Conservation (phyloP, 2,113 vertebrate species). For the Murina feae region DNA sequence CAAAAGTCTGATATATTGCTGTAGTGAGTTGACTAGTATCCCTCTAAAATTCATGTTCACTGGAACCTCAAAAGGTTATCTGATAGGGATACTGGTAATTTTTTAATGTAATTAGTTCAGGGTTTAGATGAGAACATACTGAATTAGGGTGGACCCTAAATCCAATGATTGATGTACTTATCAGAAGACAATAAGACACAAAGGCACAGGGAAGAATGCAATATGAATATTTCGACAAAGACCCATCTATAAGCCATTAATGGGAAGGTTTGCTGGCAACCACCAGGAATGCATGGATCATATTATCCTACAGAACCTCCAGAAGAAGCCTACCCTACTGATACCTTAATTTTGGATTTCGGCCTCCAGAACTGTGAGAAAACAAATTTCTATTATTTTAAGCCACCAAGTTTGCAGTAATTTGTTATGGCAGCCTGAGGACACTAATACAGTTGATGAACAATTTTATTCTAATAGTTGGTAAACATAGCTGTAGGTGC, state of each 20-base stretch:
- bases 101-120: not conserved
- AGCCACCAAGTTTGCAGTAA: not conserved
- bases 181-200: not conserved
- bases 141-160: not conserved
- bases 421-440: not conserved
- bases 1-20: not conserved
- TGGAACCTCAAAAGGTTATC: not conserved
- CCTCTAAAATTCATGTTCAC: not conserved
- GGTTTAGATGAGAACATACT: not conserved
- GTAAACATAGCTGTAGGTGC: not conserved
- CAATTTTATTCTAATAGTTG: constrained; percentile 15
- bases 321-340: not conserved
- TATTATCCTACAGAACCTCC: not conserved
- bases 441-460: not conserved
- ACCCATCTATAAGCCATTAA: not conserved
- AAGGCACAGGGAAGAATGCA: not conserved
- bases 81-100: not conserved
- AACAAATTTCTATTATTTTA: constrained; percentile 1
- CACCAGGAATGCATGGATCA: not conserved
- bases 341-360: not conserved
- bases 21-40: not conserved
- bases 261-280: not conserved
- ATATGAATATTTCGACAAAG: not conserved
- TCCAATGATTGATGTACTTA: not conserved
- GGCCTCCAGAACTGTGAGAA: not conserved